Conservation (phyloP, 1,140 invertebrate genomes). For the Macrobrachium rosenbergii region DNA sequence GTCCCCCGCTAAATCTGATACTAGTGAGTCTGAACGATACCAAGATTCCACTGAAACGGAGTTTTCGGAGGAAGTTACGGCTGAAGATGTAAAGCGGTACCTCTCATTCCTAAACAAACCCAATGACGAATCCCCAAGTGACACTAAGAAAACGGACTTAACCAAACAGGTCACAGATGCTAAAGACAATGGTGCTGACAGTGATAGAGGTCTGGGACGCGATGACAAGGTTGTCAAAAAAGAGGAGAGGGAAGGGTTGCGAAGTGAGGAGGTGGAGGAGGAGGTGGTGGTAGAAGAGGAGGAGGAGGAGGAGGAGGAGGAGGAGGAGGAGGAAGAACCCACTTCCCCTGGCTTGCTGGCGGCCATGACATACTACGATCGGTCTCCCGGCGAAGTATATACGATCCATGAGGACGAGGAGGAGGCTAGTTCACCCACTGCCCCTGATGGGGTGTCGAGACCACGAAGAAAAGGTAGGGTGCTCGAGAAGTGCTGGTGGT, state of each 20-base stretch:
- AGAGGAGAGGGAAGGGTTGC: neutral
- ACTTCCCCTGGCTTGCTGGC: constrained; percentile 55
- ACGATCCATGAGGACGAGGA: constrained; percentile 75
- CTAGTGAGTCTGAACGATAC: constrained; percentile 16
- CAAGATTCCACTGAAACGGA: constrained; percentile 25
- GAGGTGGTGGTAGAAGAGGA: constrained; percentile 61
- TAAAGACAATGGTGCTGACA: constrained; percentile 32
- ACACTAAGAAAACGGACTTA: constrained; percentile 9
- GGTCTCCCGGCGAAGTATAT: constrained; percentile 74
- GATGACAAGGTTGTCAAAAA: neutral
- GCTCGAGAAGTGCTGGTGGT: neutral
- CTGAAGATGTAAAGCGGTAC: constrained; percentile 56
- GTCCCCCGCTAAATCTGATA: constrained; percentile 15
- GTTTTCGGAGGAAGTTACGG: constrained; percentile 50
- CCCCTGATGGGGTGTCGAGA: constrained; percentile 72
- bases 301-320: constrained; percentile 64
- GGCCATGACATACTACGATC: constrained; percentile 70
- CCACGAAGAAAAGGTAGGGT: constrained; percentile 66
- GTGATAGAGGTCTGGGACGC: neutral
- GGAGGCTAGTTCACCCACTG: constrained; percentile 73
- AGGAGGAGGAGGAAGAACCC: constrained; percentile 64
- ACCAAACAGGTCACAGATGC: constrained; percentile 11
- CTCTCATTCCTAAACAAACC: constrained; percentile 54
- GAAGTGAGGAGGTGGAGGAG: constrained; percentile 36
- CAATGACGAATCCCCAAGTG: constrained; percentile 2